Evolutionary conservation across 2,113 vertebrate genomes (phyloP), one percentile per base, ranked within the genome.

Genomic region (Corythoichthys haematopterus): DNA sequence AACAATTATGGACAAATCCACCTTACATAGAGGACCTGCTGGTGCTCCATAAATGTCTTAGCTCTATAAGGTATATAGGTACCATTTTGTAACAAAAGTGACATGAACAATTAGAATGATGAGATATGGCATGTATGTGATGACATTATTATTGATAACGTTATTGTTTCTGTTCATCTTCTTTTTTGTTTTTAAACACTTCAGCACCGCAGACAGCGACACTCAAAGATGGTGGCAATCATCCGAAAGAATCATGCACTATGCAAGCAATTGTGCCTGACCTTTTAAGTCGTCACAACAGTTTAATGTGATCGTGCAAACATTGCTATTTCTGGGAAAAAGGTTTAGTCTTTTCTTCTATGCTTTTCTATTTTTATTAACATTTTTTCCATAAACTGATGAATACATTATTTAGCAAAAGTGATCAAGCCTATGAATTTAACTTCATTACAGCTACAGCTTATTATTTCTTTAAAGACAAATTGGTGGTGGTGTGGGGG

Each of bases 131-230:
- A 10, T 10, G 45, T 46, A 7, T 4, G 4, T 55, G 53, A 53
- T 3, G 28, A 33, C n/a, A 53, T 9, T 8, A 1, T 20, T 53
- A 20, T 28, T 53, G 6, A 53, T 53, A 6, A 28, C 9, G 3
- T 33, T 10, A 11, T 33, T 28, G 3, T 33, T 20, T 56, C 4
- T 9, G 11, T 6, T 15, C 40, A 33, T 62, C 60, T 43, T 20
- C 14, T 4, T 62, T 46, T 45, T 28, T 14, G 2, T 14, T 33
- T 28, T 14, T 13, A 33, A 14, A 62, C 20, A 4, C 40, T 75
- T 79, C 65, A 75, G 77, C 61, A 75, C 77, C 72, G 71, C 48
- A 75, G 72, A 79, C 72, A 79, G 77, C 69, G 58, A 64, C 67
- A 35, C 9, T 43, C 36, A 28, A 6, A 46, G 20, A 60, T 11